Evolutionary conservation across 2,888 invertebrate genomes (phyloP), one percentile per base, ranked within the genome.

Genomic region (Nemotelus pantherinus): DNA sequence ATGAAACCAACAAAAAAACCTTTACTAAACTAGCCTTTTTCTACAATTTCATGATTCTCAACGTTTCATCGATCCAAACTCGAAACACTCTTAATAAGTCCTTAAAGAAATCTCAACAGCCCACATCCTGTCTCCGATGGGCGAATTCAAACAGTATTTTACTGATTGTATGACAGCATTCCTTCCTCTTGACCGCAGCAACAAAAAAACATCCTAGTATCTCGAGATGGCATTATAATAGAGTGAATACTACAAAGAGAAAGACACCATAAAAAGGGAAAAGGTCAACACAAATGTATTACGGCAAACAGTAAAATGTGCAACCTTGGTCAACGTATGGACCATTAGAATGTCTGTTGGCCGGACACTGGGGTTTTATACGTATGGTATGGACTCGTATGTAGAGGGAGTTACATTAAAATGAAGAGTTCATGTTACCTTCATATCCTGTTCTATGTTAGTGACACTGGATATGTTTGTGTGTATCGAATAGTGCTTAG

Each of bases 201-300:
- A 50, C 50, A 50, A 9, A 9, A 50, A 50, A 50, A 1, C 5
- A 50, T 50, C 50, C 50, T 50, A 7, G 5, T 5, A 50, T 7
- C 9, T 50, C 5, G 50, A 50, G 50, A 9, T 9, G 50, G 9
- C 50, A 50, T 50, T 7, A 50, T 50, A 50, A 50, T 50, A 50
- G 6, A 9, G 50, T 7, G 50, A 9, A 50, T 9, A 50, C 50
- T 50, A 50, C 9, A 50, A 25, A 25, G 25, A 25, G 25, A 25
- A 25, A 25, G 25, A 25, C 25, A 25, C 25, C 25, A 25, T 25
- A 25, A 25, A 41, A 63, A 63, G 7, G 63, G 63, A 63, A 63
- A 63, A 43, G 63, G 63, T 63, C 63, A 41, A 25, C 63, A 9
- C 41, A 43, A 63, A 63, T 25, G 39, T 63, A 43, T 63, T 63